These are phyloP conservation scores for Lepus oiostolus DNA, from an alignment of 2,797 vertebrate species.

Conservation along the genomic window DNA sequence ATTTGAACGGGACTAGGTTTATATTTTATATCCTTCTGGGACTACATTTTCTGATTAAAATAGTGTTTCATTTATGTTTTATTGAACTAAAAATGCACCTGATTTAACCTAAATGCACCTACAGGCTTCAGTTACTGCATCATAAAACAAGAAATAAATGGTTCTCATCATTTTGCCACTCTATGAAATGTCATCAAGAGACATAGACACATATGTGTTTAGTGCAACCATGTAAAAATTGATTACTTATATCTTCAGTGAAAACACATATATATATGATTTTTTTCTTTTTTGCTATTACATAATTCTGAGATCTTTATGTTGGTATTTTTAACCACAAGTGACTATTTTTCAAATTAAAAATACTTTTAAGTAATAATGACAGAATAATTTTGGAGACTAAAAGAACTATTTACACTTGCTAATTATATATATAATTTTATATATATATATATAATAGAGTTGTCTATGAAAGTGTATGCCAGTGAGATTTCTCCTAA, in stretches of 20 bases:
- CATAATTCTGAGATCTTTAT: background rate
- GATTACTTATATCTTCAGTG: background rate
- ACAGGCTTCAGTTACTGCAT: background rate
- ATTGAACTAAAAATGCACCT: background rate
- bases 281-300: background rate
- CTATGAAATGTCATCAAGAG: background rate
- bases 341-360: background rate
- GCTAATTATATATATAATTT: slow-evolving; percentile 26
- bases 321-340: background rate
- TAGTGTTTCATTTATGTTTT: background rate
- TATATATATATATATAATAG: slow-evolving; percentile 12
- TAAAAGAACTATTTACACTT: slow-evolving; percentile 23
- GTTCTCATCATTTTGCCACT: background rate
- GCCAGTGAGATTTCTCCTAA: slow-evolving; percentile 51
- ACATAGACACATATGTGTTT: background rate
- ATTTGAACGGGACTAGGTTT: background rate
- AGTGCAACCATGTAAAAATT: background rate
- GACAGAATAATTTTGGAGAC: background rate
- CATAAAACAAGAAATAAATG: background rate
- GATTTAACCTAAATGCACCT: background rate
- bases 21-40: background rate
- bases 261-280: background rate
- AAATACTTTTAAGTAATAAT: background rate
- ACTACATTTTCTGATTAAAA: slow-evolving; percentile 23
- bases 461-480: slow-evolving; percentile 43